Conservation (phyloP, 2,113 vertebrate genomes). For the Catharus fuscescens region DNA sequence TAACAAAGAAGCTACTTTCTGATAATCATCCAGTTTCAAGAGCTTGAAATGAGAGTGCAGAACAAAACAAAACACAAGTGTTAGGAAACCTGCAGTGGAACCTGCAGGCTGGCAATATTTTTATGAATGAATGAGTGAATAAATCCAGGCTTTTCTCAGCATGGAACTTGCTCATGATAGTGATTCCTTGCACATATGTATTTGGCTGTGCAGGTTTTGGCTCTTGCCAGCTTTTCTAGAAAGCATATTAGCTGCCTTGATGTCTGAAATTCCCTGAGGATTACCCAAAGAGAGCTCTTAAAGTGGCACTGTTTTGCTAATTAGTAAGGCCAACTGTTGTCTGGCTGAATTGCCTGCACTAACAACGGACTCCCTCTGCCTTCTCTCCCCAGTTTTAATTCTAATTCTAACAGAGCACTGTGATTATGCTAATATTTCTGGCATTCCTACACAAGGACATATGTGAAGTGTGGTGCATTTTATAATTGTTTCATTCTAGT, state of each 20-base stretch:
- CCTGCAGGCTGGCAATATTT: neutral
- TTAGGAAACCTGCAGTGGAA: neutral
- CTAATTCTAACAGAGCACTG: slow-evolving; percentile 61
- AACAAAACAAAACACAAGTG: neutral
- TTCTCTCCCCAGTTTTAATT: slow-evolving; percentile 48
- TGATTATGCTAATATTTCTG: slow-evolving; percentile 74
- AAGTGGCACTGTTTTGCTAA: slow-evolving; percentile 60
- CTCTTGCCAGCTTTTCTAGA: slow-evolving; percentile 45
- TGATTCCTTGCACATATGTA: slow-evolving; percentile 1
- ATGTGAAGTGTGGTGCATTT: slow-evolving; percentile 42
- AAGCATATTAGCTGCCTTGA: slow-evolving; percentile 15
- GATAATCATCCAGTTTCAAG: neutral
- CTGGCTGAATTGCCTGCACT: slow-evolving; percentile 51
- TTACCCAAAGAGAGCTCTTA: slow-evolving; percentile 38
- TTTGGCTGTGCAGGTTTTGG: slow-evolving; percentile 38
- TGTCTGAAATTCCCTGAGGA: slow-evolving; percentile 44
- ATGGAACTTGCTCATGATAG: neutral
- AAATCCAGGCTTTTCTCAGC: slow-evolving; percentile 25
- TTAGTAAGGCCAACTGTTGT: slow-evolving; percentile 69
- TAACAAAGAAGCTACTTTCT: neutral
- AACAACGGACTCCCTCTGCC: slow-evolving; percentile 33
- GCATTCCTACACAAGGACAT: slow-evolving; percentile 52
- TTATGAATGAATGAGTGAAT: slow-evolving; percentile 1
- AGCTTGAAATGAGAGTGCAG: neutral
- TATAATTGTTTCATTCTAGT: slow-evolving; percentile 50